phyloP scores from a whole-genome alignment of 2,888 invertebrate species.

The Spicauda simplicius region DNA sequence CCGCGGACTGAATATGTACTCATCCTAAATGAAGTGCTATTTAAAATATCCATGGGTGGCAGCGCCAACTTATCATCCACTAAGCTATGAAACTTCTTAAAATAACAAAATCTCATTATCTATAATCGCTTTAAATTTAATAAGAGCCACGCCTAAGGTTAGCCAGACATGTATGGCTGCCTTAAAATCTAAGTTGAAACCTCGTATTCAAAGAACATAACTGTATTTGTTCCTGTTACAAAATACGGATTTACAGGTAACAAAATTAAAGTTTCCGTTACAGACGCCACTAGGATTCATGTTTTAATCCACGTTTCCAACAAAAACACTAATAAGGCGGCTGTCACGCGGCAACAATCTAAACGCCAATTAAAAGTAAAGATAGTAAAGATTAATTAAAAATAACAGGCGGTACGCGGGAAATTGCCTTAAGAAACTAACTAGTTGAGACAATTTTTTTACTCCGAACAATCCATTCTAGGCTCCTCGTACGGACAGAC shows the following conservation, averaged over 20 bases:
- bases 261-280: slow-evolving; percentile 4
- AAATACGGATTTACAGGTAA: not conserved
- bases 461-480: slow-evolving; percentile 31
- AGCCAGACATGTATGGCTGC: too few species aligned
- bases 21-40: too few species aligned
- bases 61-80: too few species aligned
- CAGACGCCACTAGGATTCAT: not conserved
- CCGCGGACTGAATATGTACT: too few species aligned
- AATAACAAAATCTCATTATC: too few species aligned
- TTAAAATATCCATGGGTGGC: too few species aligned
- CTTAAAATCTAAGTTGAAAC: too few species aligned
- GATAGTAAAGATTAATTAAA: slow-evolving; percentile 37
- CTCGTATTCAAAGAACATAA: too few species aligned
- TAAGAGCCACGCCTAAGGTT: too few species aligned
- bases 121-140: too few species aligned
- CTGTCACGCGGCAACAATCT: slow-evolving; percentile 36
- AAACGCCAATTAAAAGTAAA: slow-evolving; percentile 33
- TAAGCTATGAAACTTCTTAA: too few species aligned
- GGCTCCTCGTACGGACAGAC: slow-evolving; percentile 33
- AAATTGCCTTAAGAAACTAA: slow-evolving; percentile 36
- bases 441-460: slow-evolving; percentile 32
- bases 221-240: too few species aligned
- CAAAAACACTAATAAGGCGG: slow-evolving; percentile 18
- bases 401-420: slow-evolving; percentile 32
- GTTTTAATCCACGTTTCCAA: slow-evolving; percentile 9